Conservation (phyloP, 2,113 vertebrate genomes). For the Harpagus bidentatus region DNA sequence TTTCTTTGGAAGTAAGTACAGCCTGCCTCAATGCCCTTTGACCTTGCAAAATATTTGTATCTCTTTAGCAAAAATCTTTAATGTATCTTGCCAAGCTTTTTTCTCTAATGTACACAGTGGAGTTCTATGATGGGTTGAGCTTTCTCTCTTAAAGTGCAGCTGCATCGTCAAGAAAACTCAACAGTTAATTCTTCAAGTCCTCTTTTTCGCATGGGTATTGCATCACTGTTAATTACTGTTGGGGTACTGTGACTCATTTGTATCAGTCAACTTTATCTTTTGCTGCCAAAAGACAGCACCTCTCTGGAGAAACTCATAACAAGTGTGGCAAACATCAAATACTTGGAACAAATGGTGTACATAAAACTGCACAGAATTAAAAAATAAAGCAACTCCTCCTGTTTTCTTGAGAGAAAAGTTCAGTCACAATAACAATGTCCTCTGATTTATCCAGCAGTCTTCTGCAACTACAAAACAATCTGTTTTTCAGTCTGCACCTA, state of each 20-base stretch:
- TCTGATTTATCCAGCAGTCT: constrained; percentile 7
- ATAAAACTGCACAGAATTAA: constrained; percentile 23
- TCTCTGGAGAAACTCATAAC: constrained; percentile 78
- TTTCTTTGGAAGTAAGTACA: constrained; percentile 52
- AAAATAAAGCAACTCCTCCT: constrained; percentile 44
- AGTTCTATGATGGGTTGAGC: constrained; percentile 41
- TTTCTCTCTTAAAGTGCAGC: constrained; percentile 46
- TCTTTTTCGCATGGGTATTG: constrained; percentile 71
- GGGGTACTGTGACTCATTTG: constrained; percentile 71
- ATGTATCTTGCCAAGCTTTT: constrained; percentile 54
- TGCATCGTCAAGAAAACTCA: constrained; percentile 45
- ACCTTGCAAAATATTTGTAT: constrained; percentile 67
- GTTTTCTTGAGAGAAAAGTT: background rate
- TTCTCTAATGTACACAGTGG: constrained; percentile 48
- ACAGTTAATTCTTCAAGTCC: constrained; percentile 66
- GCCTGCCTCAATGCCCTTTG: constrained; percentile 39
- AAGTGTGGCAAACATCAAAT: constrained; percentile 63
- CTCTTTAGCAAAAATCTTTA: constrained; percentile 58
- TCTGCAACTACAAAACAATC: constrained; percentile 4
- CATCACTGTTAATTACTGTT: constrained; percentile 72
- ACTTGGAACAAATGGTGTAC: constrained; percentile 15
- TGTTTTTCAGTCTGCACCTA: constrained; percentile 22
- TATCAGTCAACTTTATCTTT: constrained; percentile 76
- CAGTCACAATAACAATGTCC: background rate
- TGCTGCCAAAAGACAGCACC: constrained; percentile 71